Conservation (phyloP, 2,797 vertebrate genomes). For the Chaetodon trifasciatus region DNA sequence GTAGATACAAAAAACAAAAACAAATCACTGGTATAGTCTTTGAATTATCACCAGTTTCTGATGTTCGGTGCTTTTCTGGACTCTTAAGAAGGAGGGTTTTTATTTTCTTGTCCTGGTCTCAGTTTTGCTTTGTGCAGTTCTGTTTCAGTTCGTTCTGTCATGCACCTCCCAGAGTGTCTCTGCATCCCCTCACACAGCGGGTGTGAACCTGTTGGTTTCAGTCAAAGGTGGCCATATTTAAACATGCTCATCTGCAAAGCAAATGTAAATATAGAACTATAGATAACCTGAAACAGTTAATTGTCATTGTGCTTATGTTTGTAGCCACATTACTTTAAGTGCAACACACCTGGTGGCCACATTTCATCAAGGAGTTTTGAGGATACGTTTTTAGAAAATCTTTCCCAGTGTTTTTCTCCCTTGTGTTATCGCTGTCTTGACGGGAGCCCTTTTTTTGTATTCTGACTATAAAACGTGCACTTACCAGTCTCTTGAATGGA, state of each 20-base stretch:
- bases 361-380: neutral
- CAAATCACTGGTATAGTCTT: slow-evolving; percentile 1
- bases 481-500: neutral
- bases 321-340: slow-evolving; percentile 17
- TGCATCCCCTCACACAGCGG: neutral
- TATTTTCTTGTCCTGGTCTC: neutral
- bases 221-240: neutral
- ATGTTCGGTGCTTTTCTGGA: slow-evolving; percentile 27
- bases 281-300: neutral
- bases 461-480: slow-evolving; percentile 9
- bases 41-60: neutral
- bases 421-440: neutral
- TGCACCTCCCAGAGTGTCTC: neutral
- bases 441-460: neutral
- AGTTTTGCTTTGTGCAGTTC: neutral
- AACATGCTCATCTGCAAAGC: neutral
- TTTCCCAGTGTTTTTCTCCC: neutral
- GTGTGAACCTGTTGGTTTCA: slow-evolving; percentile 3
- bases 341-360: slow-evolving; percentile 2
- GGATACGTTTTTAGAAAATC: neutral
- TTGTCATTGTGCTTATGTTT: slow-evolving; percentile 13
- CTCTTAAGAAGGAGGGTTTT: neutral
- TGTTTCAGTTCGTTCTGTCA: neutral
- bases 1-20: neutral
- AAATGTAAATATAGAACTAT: slow-evolving; percentile 39